phyloP scores from a whole-genome alignment of 2,113 vertebrate genomes.

The Anser cygnoides region DNA sequence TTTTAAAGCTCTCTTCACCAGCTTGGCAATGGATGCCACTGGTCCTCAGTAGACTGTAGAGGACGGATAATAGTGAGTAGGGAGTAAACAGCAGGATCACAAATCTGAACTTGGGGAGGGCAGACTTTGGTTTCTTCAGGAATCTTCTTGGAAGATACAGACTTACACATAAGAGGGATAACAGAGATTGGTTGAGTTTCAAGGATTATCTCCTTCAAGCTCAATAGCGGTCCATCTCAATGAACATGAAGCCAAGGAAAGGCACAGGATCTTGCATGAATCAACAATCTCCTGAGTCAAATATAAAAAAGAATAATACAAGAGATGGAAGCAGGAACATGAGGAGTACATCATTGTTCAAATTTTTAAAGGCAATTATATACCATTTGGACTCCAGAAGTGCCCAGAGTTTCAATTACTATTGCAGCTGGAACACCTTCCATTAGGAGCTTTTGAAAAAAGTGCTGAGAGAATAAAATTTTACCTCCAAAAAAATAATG shows the following conservation, averaged over 20 bases:
- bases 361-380: background rate
- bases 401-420: background rate
- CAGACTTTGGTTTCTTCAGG: background rate
- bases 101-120: background rate
- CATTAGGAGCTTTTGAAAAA: background rate
- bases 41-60: too few relatives aligned
- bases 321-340: background rate
- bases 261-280: background rate
- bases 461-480: background rate
- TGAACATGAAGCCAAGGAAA: background rate
- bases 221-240: background rate
- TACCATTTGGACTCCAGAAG: background rate
- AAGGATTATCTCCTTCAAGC: background rate
- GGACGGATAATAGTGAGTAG: background rate
- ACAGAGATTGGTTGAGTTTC: background rate
- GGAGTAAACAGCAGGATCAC: background rate
- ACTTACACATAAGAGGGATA: background rate
- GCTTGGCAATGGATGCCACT: background rate
- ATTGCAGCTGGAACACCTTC: background rate
- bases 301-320: background rate
- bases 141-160: background rate
- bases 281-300: background rate
- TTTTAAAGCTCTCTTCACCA: background rate
- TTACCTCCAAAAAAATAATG: background rate
- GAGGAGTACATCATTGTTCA: background rate